Evolutionary conservation across 2,113 vertebrate species (phyloP).

Genomic region (Lathamus discolor): DNA sequence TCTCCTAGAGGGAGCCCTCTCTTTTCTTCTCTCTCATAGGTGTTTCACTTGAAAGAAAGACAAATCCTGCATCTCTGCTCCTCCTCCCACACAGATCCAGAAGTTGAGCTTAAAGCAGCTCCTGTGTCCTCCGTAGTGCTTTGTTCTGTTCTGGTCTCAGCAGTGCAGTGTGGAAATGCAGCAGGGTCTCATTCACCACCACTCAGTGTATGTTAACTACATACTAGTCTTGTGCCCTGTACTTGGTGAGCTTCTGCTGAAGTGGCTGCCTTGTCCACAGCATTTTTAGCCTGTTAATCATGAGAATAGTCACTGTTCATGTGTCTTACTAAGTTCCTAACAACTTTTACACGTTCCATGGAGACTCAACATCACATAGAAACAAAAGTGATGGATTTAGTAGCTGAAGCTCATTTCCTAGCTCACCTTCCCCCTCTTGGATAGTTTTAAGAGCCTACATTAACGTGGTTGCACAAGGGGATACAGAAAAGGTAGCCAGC

Average conservation of each 20-base stretch:
- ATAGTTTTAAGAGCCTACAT: not conserved
- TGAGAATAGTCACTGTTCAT: not conserved
- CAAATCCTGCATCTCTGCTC: not conserved
- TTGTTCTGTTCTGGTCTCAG: not conserved
- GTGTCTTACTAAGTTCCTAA: not conserved
- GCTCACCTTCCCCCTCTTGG: not conserved
- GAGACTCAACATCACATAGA: not conserved
- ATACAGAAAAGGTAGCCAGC: not conserved
- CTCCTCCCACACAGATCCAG: not conserved
- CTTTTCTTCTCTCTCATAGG: not conserved
- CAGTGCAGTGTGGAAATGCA: not conserved
- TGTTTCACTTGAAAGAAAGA: not conserved
- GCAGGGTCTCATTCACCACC: not conserved
- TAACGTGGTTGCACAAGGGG: not conserved
- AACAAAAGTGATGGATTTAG: not conserved
- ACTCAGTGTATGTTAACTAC: fast-evolving
- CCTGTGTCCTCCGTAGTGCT: not conserved
- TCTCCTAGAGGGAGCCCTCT: not conserved
- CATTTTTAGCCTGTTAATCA: not conserved
- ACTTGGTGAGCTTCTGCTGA: not conserved
- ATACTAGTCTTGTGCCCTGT: fast-evolving
- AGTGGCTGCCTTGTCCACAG: not conserved
- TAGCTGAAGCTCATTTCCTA: not conserved
- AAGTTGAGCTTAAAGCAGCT: not conserved
- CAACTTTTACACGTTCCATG: fast-evolving